A percentile compares a stretch with the other conserved stretches of the same genome.
Evolutionary conservation across 2,888 invertebrate genomes (phyloP).

Genomic region (Cerastoderma edule): DNA sequence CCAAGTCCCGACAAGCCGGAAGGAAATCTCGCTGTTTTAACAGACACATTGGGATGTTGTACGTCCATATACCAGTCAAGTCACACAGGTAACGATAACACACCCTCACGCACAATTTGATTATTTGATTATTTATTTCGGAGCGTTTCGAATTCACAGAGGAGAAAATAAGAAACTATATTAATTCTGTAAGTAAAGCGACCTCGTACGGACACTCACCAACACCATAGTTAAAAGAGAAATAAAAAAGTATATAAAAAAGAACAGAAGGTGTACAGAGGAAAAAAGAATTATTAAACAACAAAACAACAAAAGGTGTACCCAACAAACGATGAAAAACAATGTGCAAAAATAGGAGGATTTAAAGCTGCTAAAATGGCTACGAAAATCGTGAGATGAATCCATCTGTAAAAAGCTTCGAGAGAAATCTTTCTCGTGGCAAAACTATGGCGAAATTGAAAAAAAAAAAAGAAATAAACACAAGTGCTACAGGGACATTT

Average conservation of each 20-base stretch:
- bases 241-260: slow-evolving; percentile 2
- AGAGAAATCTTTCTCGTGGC: slow-evolving; percentile 17
- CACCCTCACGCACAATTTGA: too few relatives aligned
- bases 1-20: too few relatives aligned
- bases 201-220: neutral
- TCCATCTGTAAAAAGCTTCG: slow-evolving; percentile 19
- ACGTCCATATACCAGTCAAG: too few relatives aligned
- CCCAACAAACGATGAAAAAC: slow-evolving; percentile 1
- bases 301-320: slow-evolving; percentile 17
- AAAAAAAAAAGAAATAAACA: too few relatives aligned
- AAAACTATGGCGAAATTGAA: slow-evolving; percentile 13
- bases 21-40: too few relatives aligned
- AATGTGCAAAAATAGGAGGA: slow-evolving; percentile 16
- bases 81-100: too few relatives aligned
- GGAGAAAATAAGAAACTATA: neutral
- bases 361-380: slow-evolving; percentile 18
- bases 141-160: neutral
- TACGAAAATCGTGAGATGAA: slow-evolving; percentile 19
- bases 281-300: neutral
- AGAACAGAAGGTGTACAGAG: neutral
- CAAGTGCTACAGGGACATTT: slow-evolving; percentile 53
- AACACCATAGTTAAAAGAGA: slow-evolving; percentile 5
- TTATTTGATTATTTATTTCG: too few relatives aligned
- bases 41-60: too few relatives aligned
- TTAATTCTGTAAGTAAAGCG: neutral